A percentile compares a stretch with the other conserved stretches of the same genome.
Evolutionary conservation across 2,888 invertebrate genomes (phyloP).

Genomic region (Pandemis cinnamomeana): DNA sequence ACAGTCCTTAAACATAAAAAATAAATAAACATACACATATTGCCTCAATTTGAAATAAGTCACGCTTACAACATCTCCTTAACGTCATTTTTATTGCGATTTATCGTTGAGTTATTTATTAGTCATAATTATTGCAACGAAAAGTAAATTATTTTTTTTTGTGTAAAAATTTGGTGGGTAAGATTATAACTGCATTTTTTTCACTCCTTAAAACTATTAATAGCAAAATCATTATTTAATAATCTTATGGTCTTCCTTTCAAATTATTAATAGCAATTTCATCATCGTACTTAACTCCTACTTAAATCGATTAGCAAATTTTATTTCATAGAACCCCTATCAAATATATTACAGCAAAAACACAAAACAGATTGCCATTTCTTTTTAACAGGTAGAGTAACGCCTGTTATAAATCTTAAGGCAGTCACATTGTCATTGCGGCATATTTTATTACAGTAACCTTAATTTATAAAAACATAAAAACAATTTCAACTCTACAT

Average conservation of each 20-base stretch:
- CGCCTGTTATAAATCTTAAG: neutral
- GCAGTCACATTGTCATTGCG: neutral
- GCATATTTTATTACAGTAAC: neutral
- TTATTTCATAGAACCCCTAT: neutral
- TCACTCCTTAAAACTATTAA: neutral
- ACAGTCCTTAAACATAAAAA: neutral
- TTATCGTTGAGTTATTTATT: too few relatives aligned
- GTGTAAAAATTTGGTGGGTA: too few relatives aligned
- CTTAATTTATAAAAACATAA: too few relatives aligned
- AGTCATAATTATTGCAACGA: too few relatives aligned
- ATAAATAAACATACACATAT: neutral
- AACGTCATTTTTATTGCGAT: neutral
- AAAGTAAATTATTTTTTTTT: too few relatives aligned
- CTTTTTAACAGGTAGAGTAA: too few relatives aligned
- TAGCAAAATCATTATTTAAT: neutral
- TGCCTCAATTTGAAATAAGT: neutral
- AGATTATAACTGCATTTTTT: too few relatives aligned
- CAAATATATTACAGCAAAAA: too few relatives aligned
- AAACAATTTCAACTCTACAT: too few relatives aligned
- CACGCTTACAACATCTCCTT: neutral
- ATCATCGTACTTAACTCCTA: neutral
- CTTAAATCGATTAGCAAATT: neutral
- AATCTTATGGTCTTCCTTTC: neutral
- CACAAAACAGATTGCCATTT: too few relatives aligned
- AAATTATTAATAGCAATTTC: neutral